Conservation (phyloP, 2,888 invertebrate species). For the Slavum lentiscoides region DNA sequence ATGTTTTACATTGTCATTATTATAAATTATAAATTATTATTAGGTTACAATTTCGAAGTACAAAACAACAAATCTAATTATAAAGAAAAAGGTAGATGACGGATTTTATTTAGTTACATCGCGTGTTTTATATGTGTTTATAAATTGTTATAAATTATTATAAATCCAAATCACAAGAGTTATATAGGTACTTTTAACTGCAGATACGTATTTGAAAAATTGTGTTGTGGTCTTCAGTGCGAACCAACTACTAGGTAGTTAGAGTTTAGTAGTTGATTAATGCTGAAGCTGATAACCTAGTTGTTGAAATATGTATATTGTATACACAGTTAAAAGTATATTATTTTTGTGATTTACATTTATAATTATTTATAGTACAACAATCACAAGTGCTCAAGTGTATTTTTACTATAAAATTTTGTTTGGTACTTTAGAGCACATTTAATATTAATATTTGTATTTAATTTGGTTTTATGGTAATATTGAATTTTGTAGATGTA, state of each 20-base stretch:
- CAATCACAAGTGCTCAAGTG: too few relatives aligned
- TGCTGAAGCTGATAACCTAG: too few relatives aligned
- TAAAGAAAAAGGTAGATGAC: conserved; percentile 36
- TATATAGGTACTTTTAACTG: too few relatives aligned
- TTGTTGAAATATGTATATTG: too few relatives aligned
- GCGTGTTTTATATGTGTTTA: not conserved
- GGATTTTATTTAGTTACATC: conserved; percentile 7
- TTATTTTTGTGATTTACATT: too few relatives aligned
- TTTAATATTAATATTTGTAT: not conserved
- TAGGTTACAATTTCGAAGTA: conserved; percentile 34
- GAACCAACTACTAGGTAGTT: too few relatives aligned
- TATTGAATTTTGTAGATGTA: not conserved
- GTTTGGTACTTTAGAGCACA: not conserved
- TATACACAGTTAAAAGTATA: too few relatives aligned
- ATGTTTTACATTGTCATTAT: conserved; percentile 6
- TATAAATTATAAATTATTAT: conserved; percentile 13
- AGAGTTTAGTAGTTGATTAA: too few relatives aligned
- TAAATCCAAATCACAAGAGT: too few relatives aligned
- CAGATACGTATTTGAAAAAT: too few relatives aligned
- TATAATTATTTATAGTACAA: too few relatives aligned
- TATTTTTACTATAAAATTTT: not conserved
- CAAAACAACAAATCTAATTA: conserved; percentile 24
- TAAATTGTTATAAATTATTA: not conserved
- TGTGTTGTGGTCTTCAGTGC: too few relatives aligned
- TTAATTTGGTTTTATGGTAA: not conserved